Evolutionary conservation across 1,140 invertebrate species (phyloP).

Genomic region (Portunus trituberculatus): DNA sequence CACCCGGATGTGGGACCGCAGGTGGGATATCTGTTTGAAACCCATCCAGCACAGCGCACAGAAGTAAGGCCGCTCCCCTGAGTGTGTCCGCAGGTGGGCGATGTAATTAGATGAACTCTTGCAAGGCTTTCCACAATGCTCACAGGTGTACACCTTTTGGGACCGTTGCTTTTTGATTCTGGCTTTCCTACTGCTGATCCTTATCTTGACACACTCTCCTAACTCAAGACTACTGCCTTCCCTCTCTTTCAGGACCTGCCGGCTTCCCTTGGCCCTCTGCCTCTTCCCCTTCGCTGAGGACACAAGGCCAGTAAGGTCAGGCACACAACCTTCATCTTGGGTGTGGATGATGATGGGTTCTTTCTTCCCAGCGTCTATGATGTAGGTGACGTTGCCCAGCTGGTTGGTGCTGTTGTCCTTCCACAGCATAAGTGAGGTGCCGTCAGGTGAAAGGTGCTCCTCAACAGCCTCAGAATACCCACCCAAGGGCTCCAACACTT

Average conservation of each 20-base stretch:
- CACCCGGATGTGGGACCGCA: constrained; percentile 57
- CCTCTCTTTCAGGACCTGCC: background rate
- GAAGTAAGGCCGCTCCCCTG: constrained; percentile 67
- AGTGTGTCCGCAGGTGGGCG: constrained; percentile 58
- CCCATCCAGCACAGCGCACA: constrained; percentile 52
- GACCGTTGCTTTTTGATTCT: constrained; percentile 39
- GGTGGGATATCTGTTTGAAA: constrained; percentile 66
- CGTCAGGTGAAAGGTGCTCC: constrained; percentile 41
- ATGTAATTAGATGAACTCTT: constrained; percentile 68
- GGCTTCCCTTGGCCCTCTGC: background rate
- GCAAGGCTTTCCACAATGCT: constrained; percentile 60
- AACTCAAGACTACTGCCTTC: background rate
- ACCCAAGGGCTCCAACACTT: background rate
- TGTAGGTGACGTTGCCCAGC: constrained; percentile 48
- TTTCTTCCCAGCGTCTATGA: constrained; percentile 56
- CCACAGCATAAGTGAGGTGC: constrained; percentile 57
- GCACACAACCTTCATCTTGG: background rate
- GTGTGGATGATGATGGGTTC: constrained; percentile 36
- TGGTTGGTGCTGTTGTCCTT: constrained; percentile 22
- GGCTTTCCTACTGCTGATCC: constrained; percentile 25
- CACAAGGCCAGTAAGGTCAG: background rate
- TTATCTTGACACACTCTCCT: constrained; percentile 17
- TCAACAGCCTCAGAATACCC: constrained; percentile 18
- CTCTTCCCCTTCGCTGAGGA: background rate
- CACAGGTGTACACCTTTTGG: constrained; percentile 40